phyloP scores from a whole-genome alignment of 2,113 vertebrate genomes.

The Gyps fulvus region DNA sequence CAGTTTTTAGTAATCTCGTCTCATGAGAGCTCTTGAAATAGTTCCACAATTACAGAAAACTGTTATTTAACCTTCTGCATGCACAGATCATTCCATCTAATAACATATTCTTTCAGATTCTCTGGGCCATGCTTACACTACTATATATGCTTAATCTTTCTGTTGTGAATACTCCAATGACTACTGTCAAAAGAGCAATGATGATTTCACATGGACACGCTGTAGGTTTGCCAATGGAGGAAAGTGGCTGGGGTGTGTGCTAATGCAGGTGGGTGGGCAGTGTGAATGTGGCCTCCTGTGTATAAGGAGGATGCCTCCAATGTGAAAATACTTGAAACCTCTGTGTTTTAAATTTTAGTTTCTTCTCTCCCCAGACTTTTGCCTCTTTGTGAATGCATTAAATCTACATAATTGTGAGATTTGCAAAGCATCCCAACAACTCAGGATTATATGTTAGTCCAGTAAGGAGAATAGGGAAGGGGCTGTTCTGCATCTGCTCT shows the following conservation, averaged over 20 bases:
- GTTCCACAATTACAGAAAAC: background rate
- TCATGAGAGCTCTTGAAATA: background rate
- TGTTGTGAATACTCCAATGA: background rate
- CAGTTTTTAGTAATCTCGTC: background rate
- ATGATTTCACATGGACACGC: background rate
- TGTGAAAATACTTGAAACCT: background rate
- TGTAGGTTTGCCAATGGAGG: background rate
- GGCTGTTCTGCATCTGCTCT: background rate
- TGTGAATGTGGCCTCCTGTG: background rate
- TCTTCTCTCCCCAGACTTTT: background rate
- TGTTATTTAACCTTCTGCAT: background rate
- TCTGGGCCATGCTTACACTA: background rate
- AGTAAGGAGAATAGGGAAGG: background rate
- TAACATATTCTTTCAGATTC: background rate
- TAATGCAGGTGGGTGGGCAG: background rate
- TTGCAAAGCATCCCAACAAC: background rate
- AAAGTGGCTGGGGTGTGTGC: background rate
- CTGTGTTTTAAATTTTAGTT: background rate
- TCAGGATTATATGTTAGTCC: background rate
- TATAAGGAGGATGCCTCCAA: background rate
- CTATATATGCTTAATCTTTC: background rate
- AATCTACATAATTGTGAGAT: background rate
- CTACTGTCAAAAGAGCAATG: background rate
- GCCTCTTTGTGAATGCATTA: background rate
- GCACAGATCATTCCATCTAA: background rate